phyloP scores from a whole-genome alignment of 2,888 invertebrate genomes.

The Leptarthrus brevirostris region DNA sequence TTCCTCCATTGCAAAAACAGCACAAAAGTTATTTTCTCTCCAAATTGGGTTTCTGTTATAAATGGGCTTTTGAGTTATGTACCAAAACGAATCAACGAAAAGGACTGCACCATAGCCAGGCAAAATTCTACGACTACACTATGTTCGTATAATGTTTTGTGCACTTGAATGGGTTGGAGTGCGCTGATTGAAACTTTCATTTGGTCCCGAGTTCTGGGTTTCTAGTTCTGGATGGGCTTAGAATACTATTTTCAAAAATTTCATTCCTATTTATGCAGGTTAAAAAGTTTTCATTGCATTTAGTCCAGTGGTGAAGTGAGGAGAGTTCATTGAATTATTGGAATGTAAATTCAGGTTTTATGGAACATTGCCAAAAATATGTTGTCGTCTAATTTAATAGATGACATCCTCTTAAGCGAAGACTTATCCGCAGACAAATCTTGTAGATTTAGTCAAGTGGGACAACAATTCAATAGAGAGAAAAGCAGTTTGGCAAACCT shows the following conservation, averaged over 20 bases:
- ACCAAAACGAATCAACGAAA: not conserved
- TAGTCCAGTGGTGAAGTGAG: not conserved
- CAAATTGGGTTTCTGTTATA: slow-evolving; percentile 26
- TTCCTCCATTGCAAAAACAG: slow-evolving; percentile 4
- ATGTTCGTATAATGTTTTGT: not conserved
- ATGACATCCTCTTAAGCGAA: no score
- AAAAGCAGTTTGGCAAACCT: no score
- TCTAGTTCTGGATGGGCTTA: no score
- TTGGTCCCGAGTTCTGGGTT: no score
- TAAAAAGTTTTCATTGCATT: slow-evolving; percentile 1
- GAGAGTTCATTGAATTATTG: not conserved
- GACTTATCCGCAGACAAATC: no score
- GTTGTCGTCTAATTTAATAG: no score
- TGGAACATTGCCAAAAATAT: no score
- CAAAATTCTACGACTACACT: no score
- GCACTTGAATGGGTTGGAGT: not conserved
- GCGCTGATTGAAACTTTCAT: slow-evolving; percentile 12
- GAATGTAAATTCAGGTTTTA: not conserved
- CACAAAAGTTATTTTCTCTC: slow-evolving; percentile 9
- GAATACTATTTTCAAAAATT: not conserved
- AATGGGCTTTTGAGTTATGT: slow-evolving; percentile 14
- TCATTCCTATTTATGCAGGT: not conserved
- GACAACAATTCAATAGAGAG: no score
- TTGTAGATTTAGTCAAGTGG: no score
- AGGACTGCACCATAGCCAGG: not conserved